Conservation (phyloP, 2,888 invertebrate genomes). For the Ctena decussata region DNA sequence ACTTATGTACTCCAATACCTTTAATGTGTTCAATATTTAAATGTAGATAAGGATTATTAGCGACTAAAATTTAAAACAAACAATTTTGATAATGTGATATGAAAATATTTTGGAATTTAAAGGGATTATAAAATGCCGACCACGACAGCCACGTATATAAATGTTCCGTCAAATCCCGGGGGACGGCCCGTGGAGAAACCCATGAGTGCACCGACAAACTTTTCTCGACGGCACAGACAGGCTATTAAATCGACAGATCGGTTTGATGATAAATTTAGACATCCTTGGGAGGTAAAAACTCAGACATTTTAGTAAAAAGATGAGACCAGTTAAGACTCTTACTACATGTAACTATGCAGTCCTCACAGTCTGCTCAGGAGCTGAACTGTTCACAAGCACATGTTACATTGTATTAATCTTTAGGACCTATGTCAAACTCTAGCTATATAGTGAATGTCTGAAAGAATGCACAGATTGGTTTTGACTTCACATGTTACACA, state of each 20-base stretch:
- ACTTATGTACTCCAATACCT: background rate
- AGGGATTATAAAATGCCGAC: slow-evolving; percentile 12
- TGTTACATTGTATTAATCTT: too few species aligned
- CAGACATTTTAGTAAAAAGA: too few species aligned
- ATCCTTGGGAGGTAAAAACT: slow-evolving; percentile 64
- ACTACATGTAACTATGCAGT: too few species aligned
- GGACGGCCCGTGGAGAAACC: background rate
- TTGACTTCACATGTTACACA: too few species aligned
- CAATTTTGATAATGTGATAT: slow-evolving; percentile 1
- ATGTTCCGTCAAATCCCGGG: slow-evolving; percentile 21
- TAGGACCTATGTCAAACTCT: too few species aligned
- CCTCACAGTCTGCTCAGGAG: too few species aligned
- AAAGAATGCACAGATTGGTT: too few species aligned
- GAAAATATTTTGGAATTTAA: background rate
- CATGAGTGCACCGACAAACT: slow-evolving; percentile 9
- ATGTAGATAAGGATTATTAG: background rate
- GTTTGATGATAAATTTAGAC: slow-evolving; percentile 23
- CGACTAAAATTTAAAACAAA: background rate
- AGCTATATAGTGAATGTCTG: too few species aligned
- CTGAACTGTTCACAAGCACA: too few species aligned
- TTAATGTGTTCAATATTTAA: slow-evolving; percentile 2
- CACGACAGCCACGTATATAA: slow-evolving; percentile 34
- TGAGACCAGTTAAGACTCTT: too few species aligned
- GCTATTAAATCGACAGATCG: slow-evolving; percentile 27
- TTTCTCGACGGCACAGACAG: slow-evolving; percentile 6